phyloP scores from a whole-genome alignment of 2,888 invertebrate species.

The Callosobruchus maculatus region DNA sequence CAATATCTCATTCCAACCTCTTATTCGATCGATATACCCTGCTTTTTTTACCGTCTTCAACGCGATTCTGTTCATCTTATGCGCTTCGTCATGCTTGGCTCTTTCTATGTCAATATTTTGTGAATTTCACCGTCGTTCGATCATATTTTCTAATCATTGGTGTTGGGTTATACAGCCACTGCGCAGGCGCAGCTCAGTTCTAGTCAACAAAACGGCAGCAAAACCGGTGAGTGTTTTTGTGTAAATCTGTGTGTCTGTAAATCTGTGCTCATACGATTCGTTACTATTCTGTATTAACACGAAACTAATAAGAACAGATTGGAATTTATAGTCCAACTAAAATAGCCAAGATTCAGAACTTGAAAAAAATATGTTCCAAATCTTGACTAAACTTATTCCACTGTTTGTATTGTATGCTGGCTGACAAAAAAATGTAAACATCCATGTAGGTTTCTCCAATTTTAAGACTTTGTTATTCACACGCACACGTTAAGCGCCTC shows the following conservation, averaged over 20 bases:
- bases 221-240: constrained; percentile 46
- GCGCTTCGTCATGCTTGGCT: not conserved
- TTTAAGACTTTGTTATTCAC: too few species aligned
- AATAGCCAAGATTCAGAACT: too few species aligned
- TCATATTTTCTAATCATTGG: constrained; percentile 18
- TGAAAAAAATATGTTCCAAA: too few species aligned
- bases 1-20: not conserved
- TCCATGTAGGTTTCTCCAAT: too few species aligned
- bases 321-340: too few species aligned
- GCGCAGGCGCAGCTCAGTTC: constrained; percentile 42
- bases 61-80: not conserved
- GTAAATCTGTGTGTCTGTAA: not conserved
- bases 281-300: not conserved
- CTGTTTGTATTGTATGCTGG: too few species aligned
- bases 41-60: not conserved
- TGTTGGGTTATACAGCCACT: constrained; percentile 42
- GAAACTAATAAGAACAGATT: too few species aligned
- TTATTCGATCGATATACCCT: not conserved
- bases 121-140: not conserved
- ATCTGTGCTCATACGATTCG: not conserved
- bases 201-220: constrained; percentile 47
- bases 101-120: not conserved
- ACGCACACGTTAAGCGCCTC: too few species aligned
- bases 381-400: too few species aligned
- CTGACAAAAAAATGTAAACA: too few species aligned